Base-by-base conservation (phyloP, 2,888 invertebrate species). In the Nephrocerus scutellatus region DNA sequence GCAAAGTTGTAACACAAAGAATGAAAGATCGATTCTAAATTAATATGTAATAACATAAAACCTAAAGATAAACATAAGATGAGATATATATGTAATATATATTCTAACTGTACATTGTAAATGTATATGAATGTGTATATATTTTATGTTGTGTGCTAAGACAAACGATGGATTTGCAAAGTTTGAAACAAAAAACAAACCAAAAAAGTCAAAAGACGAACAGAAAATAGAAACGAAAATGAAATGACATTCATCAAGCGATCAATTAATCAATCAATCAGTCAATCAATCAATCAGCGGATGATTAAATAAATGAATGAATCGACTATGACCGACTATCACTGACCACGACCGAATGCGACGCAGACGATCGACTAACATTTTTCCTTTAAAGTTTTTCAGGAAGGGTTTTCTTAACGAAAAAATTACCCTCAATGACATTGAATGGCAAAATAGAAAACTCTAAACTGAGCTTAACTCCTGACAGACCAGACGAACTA, bases 21-120 rank as follows among this genome's bases (percentile, higher is more conserved):
- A 12, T 12, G 13, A 23, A 7, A 31, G 25, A 28, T 33, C 7
- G 31, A 35, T 21, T n/a, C 25, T 24, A 12, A 31, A 35, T 20
- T 24, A 36, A 38, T 19, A 34, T 26, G 34, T 13, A 34, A n/a
- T n/a, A n/a, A n/a, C n/a, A n/a, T n/a, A n/a, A n/a, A n/a, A n/a
- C n/a, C n/a, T n/a, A 50, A 49, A 46, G 30, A 44, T 26, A 42
- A 48, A 41, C 44, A 47, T 41, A 43, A 48, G 37, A 45, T 44
- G 47, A 36, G 28, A 44, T 33, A 23, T 41, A 44, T 36, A 45
- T 47, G 45, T 41, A 43, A 45, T 45, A 41, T n/a, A n/a, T n/a
- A n/a, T n/a, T n/a, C n/a, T n/a, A 7, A 34, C 24, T 43, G 43
- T 46, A 44, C 44, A 44, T 44, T 43, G 43, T 33, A 20, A 32